phyloP scores from a whole-genome alignment of 2,888 invertebrate species.

The Carpatolechia fugitivella region DNA sequence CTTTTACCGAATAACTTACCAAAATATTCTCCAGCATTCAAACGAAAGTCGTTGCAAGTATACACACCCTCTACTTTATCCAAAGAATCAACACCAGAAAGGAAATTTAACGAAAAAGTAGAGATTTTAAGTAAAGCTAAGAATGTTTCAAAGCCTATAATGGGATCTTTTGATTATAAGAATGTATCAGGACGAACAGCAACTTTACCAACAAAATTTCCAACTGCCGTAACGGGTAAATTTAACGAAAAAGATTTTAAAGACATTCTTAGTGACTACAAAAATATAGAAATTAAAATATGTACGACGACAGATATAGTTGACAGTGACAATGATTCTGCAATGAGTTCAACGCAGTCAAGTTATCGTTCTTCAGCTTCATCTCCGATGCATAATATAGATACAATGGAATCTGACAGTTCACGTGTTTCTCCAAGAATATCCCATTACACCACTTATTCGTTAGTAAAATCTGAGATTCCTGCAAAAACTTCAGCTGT shows the following conservation, averaged over 20 bases:
- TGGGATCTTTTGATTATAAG: conserved; percentile 41
- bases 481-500: conserved; percentile 49
- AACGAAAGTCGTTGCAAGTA: conserved; percentile 85
- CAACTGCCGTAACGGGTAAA: conserved; percentile 33
- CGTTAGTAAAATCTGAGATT: conserved; percentile 66
- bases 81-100: conserved; percentile 72
- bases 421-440: conserved; percentile 74
- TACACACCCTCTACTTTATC: conserved; percentile 72
- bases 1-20: conserved; percentile 79
- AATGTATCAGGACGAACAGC: conserved; percentile 38
- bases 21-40: conserved; percentile 91
- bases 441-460: conserved; percentile 61
- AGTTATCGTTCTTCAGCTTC: conserved; percentile 87
- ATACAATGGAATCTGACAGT: conserved; percentile 76
- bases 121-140: conserved; percentile 48
- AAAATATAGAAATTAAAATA: conserved; percentile 69
- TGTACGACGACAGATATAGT: conserved; percentile 75
- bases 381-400: conserved; percentile 86
- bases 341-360: conserved; percentile 90
- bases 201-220: conserved; percentile 37
- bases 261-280: conserved; percentile 56
- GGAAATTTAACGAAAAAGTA: conserved; percentile 54
- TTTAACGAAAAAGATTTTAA: conserved; percentile 52
- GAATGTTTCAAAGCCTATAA: conserved; percentile 36
- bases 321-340: conserved; percentile 93